Base-by-base conservation (phyloP, 2,797 vertebrate genomes). In the Sebastes taczanowskii region DNA sequence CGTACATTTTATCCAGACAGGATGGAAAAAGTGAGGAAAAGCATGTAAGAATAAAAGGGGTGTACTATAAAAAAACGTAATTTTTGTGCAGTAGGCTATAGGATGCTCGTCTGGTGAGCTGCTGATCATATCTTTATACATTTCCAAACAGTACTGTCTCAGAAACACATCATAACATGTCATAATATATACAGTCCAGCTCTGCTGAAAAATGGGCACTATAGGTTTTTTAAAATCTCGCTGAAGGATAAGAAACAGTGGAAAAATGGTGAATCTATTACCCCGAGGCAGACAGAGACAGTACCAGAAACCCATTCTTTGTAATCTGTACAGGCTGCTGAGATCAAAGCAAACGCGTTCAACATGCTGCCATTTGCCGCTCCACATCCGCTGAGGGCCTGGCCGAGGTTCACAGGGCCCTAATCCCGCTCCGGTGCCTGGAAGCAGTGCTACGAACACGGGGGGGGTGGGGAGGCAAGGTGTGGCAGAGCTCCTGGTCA, bases 321-420 rank as follows among this genome's bases (percentile, higher is more conserved):
- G 82, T 89, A 86, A 91, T 90, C 85, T 83, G 73, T 80, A 74
- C 81, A 80, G 88, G 91, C 86, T 89, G 87, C 77, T 2, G 55
- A 91, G 89, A 94, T 94, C 88, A 94, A 94, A 94, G 89, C 86
- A 84, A 90, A 90, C 69, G 14, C 80, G 9, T 92, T 92, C 87
- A 92, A 89, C 92, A 90, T 91, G 85, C 86, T 93, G 85, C 83
- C 77, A 89, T 92, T 89, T 87, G 86, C 86, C 32, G 83, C 80
- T 81, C 85, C 62, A 72, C 86, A 87, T 90, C 85, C 80, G 74
- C 77, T 32, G 76, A 75, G 83, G 88, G 79, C 81, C 89, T 94
- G 90, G 91, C 90, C 89, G 71, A 74, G 11, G 80, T 94, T 94
- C 90, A 94, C 81, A 93, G 77, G 81, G 71, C 77, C 74, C 38